Conservation (phyloP, 2,888 invertebrate genomes). For the Folsomia manolachei region DNA sequence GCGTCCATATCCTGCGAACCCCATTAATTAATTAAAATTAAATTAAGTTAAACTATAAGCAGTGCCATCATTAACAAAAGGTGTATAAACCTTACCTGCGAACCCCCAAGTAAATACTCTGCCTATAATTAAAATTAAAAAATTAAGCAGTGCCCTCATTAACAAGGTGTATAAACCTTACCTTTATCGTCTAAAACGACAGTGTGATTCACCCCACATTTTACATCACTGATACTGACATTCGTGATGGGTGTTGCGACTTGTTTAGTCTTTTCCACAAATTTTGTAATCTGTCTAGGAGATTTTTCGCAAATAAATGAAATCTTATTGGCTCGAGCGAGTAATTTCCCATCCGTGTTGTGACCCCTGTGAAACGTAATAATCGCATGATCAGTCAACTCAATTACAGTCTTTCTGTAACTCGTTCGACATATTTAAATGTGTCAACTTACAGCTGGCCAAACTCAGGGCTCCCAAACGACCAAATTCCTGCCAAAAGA, state of each 20-base stretch:
- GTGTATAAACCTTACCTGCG: conserved; percentile 89
- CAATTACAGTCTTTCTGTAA: neutral
- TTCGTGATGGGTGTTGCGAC: conserved; percentile 75
- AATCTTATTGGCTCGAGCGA: conserved; percentile 82
- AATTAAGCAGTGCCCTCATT: no score
- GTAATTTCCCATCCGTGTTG: conserved; percentile 92
- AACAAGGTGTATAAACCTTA: no score
- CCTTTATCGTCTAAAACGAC: conserved; percentile 83
- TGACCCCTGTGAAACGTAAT: conserved; percentile 63
- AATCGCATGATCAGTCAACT: neutral
- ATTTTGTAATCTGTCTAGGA: conserved; percentile 79
- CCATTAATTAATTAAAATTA: no score
- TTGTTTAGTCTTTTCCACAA: conserved; percentile 82
- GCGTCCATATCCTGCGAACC: neutral
- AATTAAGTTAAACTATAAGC: no score
- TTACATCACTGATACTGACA: conserved; percentile 83
- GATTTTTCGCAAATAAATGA: conserved; percentile 80
- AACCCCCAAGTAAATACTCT: conserved; percentile 93
- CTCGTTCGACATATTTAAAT: neutral
- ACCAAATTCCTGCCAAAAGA: conserved; percentile 72
- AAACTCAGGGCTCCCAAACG: conserved; percentile 89
- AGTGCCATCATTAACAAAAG: no score
- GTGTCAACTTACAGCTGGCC: conserved; percentile 66
- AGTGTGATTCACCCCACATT: conserved; percentile 84
- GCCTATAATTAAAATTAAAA: no score